These are phyloP conservation scores for Temnothorax ravouxi DNA, from an alignment of 2,888 invertebrate genomes.

Conservation along the genomic window DNA sequence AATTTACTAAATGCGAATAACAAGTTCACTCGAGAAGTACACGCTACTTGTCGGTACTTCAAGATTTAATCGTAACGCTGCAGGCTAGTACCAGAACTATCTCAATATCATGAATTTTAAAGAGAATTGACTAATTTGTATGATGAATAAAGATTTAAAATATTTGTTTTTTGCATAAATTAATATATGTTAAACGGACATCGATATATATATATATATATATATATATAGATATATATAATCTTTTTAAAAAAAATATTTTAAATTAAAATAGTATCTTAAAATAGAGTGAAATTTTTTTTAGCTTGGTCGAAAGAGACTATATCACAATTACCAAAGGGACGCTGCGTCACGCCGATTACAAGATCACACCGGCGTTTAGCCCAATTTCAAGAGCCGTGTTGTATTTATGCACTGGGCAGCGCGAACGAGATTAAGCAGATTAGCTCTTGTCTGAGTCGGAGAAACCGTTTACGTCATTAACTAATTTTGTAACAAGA, in stretches of 20 bases:
- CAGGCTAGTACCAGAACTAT: background rate
- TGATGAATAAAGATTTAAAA: background rate
- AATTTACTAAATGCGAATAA: slow-evolving; percentile 32
- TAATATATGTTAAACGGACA: background rate
- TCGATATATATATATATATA: no score
- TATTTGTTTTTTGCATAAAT: background rate
- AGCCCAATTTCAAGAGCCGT: slow-evolving; percentile 71
- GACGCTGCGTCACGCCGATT: slow-evolving; percentile 55
- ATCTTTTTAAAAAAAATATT: background rate
- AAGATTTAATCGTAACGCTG: slow-evolving; percentile 31
- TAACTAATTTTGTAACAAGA: slow-evolving; percentile 14
- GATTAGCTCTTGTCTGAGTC: slow-evolving; percentile 77
- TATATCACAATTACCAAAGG: slow-evolving; percentile 6
- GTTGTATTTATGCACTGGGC: slow-evolving; percentile 68
- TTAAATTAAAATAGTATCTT: background rate
- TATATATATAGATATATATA: no score
- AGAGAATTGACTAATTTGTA: background rate
- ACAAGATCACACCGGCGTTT: slow-evolving; percentile 61
- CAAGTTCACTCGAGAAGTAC: slow-evolving; percentile 4
- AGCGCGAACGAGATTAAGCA: slow-evolving; percentile 77
- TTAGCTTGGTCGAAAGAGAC: background rate
- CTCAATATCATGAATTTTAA: slow-evolving; percentile 11
- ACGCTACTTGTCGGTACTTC: background rate
- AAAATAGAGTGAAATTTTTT: background rate
- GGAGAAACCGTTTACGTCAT: slow-evolving; percentile 28